Percentiles rank a stretch among this genome's conserved stretches.
These are phyloP conservation scores for Meda fulgida DNA, from an alignment of 2,797 vertebrate genomes.

Conservation along the genomic window DNA sequence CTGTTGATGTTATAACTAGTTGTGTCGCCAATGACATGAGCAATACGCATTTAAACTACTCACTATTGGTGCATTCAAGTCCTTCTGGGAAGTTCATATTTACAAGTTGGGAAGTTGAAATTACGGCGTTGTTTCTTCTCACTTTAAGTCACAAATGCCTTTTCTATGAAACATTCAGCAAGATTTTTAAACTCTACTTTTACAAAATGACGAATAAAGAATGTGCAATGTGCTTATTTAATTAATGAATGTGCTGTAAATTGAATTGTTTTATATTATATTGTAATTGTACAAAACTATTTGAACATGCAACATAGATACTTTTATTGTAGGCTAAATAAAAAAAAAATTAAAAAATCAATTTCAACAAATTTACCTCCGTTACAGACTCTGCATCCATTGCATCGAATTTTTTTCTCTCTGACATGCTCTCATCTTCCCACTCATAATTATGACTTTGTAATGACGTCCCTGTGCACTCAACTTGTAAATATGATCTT, in stretches of 20 bases:
- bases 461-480: neutral
- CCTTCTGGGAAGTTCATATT: neutral
- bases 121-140: neutral
- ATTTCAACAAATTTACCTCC: too few relatives aligned
- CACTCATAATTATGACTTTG: neutral
- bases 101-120: neutral
- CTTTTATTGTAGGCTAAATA: neutral
- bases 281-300: neutral
- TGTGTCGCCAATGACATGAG: neutral
- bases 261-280: too few relatives aligned
- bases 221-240: neutral
- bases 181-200: neutral
- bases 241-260: too few relatives aligned
- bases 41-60: neutral
- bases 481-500: neutral
- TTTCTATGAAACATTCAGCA: neutral
- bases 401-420: neutral
- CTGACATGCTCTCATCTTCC: neutral
- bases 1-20: neutral
- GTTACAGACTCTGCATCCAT: neutral
- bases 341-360: too few relatives aligned
- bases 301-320: neutral
- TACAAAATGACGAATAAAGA: neutral
- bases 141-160: neutral
- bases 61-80: neutral